Evolutionary conservation across 2,113 vertebrate species (phyloP).

Genomic region (Dasyurus viverrinus): DNA sequence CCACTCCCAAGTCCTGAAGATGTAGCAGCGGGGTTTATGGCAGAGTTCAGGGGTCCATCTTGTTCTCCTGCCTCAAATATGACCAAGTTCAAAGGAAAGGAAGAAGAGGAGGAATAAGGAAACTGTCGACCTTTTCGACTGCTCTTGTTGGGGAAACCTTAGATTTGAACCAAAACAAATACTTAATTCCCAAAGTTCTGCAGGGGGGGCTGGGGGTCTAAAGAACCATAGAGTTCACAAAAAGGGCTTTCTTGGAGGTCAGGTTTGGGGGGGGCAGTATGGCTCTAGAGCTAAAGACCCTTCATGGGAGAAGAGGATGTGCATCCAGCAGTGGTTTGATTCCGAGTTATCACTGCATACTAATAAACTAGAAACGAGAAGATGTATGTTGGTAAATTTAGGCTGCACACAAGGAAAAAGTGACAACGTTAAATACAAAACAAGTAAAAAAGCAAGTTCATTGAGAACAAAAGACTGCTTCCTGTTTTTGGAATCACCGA

Average conservation of each 20-base stretch:
- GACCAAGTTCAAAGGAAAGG: not conserved
- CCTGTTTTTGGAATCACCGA: not conserved
- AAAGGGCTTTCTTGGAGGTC: not conserved
- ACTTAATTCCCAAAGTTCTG: not conserved
- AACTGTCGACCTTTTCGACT: not conserved
- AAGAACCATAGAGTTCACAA: not conserved
- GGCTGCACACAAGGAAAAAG: not conserved
- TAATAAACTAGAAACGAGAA: not conserved
- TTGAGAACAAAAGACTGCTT: not conserved
- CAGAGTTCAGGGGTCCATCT: not conserved
- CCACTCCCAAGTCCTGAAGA: not conserved
- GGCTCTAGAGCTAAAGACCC: not conserved
- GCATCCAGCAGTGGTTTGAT: not conserved
- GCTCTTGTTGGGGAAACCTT: not conserved
- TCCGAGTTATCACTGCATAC: not conserved
- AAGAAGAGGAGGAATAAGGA: not conserved
- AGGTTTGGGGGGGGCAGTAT: not conserved
- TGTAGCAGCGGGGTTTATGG: not conserved
- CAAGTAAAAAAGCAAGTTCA: not conserved
- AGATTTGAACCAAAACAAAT: not conserved
- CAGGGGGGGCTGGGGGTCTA: not conserved
- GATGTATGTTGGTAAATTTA: not conserved
- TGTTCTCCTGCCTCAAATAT: not conserved
- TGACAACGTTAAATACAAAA: not conserved
- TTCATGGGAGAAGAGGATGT: not conserved